Conservation (phyloP, 2,797 vertebrate genomes). For the Cyprinella venusta region DNA sequence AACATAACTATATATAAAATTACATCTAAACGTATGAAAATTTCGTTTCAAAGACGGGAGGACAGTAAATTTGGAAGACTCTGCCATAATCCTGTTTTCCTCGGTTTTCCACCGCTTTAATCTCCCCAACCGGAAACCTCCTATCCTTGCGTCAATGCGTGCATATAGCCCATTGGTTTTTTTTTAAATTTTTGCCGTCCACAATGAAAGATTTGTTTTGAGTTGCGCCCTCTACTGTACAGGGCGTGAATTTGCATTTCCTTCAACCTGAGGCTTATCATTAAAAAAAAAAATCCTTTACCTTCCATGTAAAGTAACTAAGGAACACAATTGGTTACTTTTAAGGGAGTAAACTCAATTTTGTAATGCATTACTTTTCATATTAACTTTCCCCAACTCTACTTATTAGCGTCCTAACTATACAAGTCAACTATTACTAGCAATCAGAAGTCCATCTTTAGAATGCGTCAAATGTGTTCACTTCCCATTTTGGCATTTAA, state of each 20-base stretch:
- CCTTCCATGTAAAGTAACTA: not conserved
- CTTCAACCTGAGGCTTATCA: not conserved
- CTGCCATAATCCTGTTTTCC: no score
- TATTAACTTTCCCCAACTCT: not conserved
- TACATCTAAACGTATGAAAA: no score
- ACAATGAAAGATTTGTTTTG: no score
- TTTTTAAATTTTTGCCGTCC: no score
- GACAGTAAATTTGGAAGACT: no score
- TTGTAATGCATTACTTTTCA: not conserved
- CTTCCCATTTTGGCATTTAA: not conserved
- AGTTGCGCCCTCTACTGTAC: no score
- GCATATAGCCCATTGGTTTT: no score
- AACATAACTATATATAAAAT: no score
- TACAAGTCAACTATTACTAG: not conserved
- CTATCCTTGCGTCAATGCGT: no score
- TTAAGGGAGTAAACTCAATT: not conserved
- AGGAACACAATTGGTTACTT: not conserved
- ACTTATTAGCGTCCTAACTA: not conserved
- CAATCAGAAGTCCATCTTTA: not conserved
- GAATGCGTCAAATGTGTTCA: not conserved
- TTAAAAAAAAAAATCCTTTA: not conserved
- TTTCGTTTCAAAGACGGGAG: no score
- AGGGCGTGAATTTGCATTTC: not conserved
- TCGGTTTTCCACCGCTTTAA: no score
- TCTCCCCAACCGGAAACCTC: no score